Evolutionary conservation across 2,113 vertebrate genomes (phyloP).

Genomic region (Ceratotherium simum): DNA sequence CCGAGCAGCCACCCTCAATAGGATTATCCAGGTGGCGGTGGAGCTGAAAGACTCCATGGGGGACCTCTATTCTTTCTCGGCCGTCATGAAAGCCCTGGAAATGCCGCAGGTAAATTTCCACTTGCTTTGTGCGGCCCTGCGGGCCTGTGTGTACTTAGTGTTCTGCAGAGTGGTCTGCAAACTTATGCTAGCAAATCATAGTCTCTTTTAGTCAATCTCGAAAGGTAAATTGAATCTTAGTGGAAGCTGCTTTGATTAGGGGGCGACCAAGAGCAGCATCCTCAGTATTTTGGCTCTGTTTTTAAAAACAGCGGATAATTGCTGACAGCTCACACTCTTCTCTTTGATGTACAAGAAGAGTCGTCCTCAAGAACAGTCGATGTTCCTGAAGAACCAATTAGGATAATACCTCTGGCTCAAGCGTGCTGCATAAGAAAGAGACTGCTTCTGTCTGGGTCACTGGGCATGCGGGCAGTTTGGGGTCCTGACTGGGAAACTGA

Average conservation of each 20-base stretch:
- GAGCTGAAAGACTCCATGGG: slow-evolving; percentile 96
- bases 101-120: slow-evolving; percentile 93
- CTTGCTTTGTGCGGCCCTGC: background rate
- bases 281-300: background rate
- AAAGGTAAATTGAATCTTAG: background rate
- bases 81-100: slow-evolving; percentile 98
- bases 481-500: background rate
- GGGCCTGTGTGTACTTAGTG: background rate
- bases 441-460: background rate
- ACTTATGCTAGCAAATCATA: background rate
- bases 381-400: background rate
- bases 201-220: background rate
- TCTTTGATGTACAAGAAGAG: background rate
- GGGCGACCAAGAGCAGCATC: background rate
- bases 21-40: slow-evolving; percentile 95
- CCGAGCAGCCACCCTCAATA: slow-evolving; percentile 93
- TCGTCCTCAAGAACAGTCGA: background rate
- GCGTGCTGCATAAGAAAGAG: background rate
- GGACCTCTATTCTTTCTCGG: slow-evolving; percentile 96
- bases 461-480: background rate
- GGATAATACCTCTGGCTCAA: background rate
- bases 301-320: background rate
- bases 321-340: background rate
- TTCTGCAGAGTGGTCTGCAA: background rate
- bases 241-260: background rate